Percentiles rank a stretch among this genome's conserved stretches.
Evolutionary conservation across 2,797 vertebrate species (phyloP).

Genomic region (Pipistrellus kuhlii): DNA sequence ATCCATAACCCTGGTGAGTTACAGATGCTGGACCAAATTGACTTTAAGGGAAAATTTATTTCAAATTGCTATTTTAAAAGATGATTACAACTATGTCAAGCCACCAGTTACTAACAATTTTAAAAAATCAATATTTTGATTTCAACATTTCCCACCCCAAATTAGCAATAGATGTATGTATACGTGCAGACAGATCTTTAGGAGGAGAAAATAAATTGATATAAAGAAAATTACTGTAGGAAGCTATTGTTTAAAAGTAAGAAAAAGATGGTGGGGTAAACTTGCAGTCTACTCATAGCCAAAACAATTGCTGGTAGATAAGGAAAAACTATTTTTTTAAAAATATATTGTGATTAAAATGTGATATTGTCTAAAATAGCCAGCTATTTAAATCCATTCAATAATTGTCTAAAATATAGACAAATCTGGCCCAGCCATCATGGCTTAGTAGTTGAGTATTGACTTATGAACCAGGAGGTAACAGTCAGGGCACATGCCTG

Average conservation of each 20-base stretch:
- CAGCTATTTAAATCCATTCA: background rate
- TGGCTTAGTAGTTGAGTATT: too few relatives aligned
- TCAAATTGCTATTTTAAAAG: background rate
- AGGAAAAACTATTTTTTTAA: background rate
- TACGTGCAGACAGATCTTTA: background rate
- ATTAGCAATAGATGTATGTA: background rate
- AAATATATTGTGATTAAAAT: background rate
- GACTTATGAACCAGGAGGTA: too few relatives aligned
- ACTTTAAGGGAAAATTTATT: background rate
- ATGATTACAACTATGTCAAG: background rate
- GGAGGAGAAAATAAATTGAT: background rate
- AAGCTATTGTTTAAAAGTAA: constrained; percentile 23
- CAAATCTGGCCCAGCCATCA: background rate
- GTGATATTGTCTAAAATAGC: constrained; percentile 26
- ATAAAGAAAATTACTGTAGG: background rate
- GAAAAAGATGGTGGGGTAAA: background rate
- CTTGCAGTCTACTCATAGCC: background rate
- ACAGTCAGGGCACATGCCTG: too few relatives aligned
- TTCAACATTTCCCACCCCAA: background rate
- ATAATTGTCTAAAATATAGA: constrained; percentile 17
- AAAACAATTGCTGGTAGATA: background rate
- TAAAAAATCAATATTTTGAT: background rate
- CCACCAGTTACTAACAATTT: background rate
- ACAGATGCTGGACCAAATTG: background rate
- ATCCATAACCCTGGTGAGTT: background rate